Evolutionary conservation across 2,797 vertebrate species (phyloP).

Genomic region (Gallinago nigripennis): DNA sequence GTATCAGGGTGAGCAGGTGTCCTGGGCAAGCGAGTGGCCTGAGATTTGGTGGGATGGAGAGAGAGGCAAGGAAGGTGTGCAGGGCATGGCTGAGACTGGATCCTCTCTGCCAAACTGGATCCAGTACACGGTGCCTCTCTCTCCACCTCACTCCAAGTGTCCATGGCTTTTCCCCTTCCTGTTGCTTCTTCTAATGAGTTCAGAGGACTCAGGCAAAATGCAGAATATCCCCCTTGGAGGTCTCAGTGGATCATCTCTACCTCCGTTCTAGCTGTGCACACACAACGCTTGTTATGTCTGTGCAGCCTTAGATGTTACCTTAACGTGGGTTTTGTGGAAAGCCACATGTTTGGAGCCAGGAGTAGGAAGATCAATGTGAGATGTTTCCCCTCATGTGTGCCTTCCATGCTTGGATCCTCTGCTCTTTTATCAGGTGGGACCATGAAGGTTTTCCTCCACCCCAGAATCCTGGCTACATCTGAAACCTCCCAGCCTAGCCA

Average conservation of each 20-base stretch:
- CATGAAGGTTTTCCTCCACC: neutral
- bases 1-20: neutral
- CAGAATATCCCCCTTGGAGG: neutral
- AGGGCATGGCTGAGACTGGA: neutral
- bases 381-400: neutral
- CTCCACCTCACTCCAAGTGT: neutral
- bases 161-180: neutral
- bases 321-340: neutral
- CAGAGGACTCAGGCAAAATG: neutral
- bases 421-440: neutral
- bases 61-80: fast-evolving
- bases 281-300: neutral
- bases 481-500: neutral
- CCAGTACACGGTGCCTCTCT: neutral
- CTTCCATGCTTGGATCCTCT: neutral
- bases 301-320: neutral
- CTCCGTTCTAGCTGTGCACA: neutral
- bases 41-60: neutral
- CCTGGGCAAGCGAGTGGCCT: neutral
- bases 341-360: neutral
- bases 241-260: neutral
- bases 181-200: neutral
- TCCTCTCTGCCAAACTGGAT: neutral
- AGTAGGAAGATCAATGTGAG: neutral
- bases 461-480: neutral